phyloP scores from a whole-genome alignment of 2,797 vertebrate genomes.

The Bradypodion ventrale region DNA sequence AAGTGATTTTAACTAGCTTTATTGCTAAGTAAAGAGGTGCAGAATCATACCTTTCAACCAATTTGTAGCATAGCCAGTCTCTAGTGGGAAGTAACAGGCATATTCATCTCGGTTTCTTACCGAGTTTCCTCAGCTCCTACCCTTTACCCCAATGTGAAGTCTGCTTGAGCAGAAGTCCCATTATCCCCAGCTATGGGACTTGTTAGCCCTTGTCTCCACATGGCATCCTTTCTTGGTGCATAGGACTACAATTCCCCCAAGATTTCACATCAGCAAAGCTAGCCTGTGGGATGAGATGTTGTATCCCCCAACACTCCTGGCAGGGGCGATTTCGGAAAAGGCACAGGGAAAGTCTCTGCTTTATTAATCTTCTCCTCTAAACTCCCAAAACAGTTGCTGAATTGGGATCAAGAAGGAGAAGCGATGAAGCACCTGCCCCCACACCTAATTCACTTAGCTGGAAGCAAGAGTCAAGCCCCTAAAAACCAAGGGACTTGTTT shows the following conservation, averaged over 20 bases:
- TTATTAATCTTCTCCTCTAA: not conserved
- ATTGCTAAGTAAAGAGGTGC: not conserved
- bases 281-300: not conserved
- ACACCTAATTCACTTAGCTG: not conserved
- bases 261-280: not conserved
- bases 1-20: not conserved
- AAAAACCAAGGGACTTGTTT: no score
- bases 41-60: not conserved
- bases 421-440: not conserved
- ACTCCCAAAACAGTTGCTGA: not conserved
- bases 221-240: not conserved
- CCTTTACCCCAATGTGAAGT: not conserved
- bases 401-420: not conserved
- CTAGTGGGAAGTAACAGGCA: not conserved
- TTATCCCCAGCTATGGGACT: not conserved
- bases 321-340: not conserved
- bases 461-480: not conserved
- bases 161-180: not conserved
- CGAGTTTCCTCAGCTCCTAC: not conserved
- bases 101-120: not conserved
- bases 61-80: not conserved
- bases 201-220: not conserved
- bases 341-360: no score
- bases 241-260: not conserved
- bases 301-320: not conserved